Percentiles rank a stretch among this genome's conserved stretches.
phyloP scores from a whole-genome alignment of 2,888 invertebrate species.

The Lumbricus terrestris region DNA sequence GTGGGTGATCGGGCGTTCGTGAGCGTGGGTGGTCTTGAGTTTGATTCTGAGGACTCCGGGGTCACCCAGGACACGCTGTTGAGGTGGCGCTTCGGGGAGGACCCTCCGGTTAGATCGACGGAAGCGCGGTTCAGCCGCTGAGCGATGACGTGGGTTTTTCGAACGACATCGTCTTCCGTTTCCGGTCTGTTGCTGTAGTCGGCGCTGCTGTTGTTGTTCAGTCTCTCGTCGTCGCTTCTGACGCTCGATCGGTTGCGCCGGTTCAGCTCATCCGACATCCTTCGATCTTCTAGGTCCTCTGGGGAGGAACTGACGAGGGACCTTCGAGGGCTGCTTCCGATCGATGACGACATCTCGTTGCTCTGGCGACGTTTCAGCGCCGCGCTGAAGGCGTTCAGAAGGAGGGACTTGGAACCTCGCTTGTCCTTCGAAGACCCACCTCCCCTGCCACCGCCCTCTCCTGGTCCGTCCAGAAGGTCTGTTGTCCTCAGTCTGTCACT shows the following conservation, averaged over 20 bases:
- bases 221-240: neutral
- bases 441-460: neutral
- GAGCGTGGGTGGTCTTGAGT: neutral
- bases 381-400: constrained; percentile 11
- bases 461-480: neutral
- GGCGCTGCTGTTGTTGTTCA: neutral
- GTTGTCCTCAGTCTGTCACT: neutral
- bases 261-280: constrained; percentile 8
- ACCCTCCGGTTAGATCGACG: neutral
- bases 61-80: constrained; percentile 12
- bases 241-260: neutral
- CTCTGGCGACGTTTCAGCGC: neutral
- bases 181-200: neutral
- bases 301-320: constrained; percentile 10
- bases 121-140: neutral
- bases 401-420: neutral
- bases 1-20: neutral
- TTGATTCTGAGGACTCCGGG: neutral
- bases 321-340: neutral
- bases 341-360: neutral
- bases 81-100: neutral
- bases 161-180: neutral
- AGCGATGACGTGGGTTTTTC: neutral
- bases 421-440: constrained; percentile 8
- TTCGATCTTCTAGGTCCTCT: constrained; percentile 8